A percentile compares a stretch with the other conserved stretches of the same genome.
Evolutionary conservation across 2,888 invertebrate species (phyloP).

Genomic region (Boloria euphrosyne): DNA sequence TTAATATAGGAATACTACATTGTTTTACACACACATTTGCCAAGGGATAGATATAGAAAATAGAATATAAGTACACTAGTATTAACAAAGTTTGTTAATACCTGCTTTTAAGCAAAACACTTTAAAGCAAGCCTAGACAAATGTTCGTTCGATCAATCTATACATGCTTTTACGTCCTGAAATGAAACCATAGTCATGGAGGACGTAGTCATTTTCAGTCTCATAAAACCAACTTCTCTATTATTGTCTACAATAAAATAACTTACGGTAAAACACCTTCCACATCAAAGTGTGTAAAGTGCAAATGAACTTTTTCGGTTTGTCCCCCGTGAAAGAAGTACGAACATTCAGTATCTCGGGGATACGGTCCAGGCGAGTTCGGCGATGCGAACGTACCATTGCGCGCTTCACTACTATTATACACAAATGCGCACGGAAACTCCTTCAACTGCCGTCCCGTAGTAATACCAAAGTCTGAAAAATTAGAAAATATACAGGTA

Average conservation of each 20-base stretch:
- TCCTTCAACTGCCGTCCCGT: slow-evolving; percentile 89
- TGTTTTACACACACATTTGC: too few relatives aligned
- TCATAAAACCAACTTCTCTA: background rate
- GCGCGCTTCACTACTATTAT: slow-evolving; percentile 90
- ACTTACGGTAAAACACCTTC: slow-evolving; percentile 97
- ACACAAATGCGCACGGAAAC: slow-evolving; percentile 93
- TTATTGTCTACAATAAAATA: slow-evolving; percentile 10
- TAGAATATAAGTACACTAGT: too few relatives aligned
- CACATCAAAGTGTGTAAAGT: slow-evolving; percentile 95
- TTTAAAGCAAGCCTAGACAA: too few relatives aligned
- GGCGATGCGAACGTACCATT: slow-evolving; percentile 93
- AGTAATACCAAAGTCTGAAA: slow-evolving; percentile 92
- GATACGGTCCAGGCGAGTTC: slow-evolving; percentile 95
- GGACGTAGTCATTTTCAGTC: too few relatives aligned
- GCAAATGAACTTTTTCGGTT: slow-evolving; percentile 90
- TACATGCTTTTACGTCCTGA: too few relatives aligned
- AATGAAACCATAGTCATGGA: too few relatives aligned
- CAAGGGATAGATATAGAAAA: too few relatives aligned
- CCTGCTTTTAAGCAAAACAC: too few relatives aligned
- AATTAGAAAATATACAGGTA: background rate
- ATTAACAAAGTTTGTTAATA: too few relatives aligned
- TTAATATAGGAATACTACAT: too few relatives aligned
- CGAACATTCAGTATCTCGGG: slow-evolving; percentile 94
- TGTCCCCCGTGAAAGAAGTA: slow-evolving; percentile 93
- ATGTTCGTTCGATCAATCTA: too few relatives aligned